Evolutionary conservation across 2,888 invertebrate genomes (phyloP), one percentile per base, ranked within the genome.

Genomic region (Pinctada fucata): DNA sequence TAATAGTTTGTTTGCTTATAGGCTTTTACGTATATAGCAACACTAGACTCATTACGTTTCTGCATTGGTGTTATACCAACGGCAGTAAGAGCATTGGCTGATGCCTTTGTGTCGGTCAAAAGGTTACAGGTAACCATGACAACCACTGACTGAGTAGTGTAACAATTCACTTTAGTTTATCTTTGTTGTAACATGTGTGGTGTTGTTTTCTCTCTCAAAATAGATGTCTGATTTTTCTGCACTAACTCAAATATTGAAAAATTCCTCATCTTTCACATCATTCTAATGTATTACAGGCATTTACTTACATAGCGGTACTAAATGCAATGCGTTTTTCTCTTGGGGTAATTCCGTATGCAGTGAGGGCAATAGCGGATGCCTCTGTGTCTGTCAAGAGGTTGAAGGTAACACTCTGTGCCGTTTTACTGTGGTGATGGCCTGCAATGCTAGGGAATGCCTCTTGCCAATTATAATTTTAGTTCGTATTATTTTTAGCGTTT

Each of bases 11-110:
- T 31, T 31, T 31, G 31, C 31, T 85, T 86, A 52, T 85, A 90
- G 88, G 90, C 90, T 6, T 90, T 90, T 79, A 89, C 89, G 0
- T 83, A 88, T 48, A 76, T 90, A n/a, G 85, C 89, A 6, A 84
- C 90, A 6, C 80, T 90, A 67, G 89, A 89, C 81, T 84, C 88
- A 13, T 85, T 90, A 86, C 79, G 88, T 48, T 87, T 88, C 78
- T 80, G 85, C 31, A 82, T 90, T 1, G 87, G 86, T 31, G 83
- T 88, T 50, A 79, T 89, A 45, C 87, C 90, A 6, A 86, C 86
- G 80, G 84, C 87, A 65, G 82, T 89, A 0, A 86, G 88, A 76
- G 84, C 89, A 3, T 65, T 91, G 69, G 84, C 88, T 13, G 90
- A 90, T 78, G 85, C 84, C n/a, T 74, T 79, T 10, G 88, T 89